A percentile compares a stretch with the other conserved stretches of the same genome.
These are phyloP conservation scores for Dryobates pubescens DNA, from an alignment of 2,797 vertebrate species.

Conservation along the genomic window DNA sequence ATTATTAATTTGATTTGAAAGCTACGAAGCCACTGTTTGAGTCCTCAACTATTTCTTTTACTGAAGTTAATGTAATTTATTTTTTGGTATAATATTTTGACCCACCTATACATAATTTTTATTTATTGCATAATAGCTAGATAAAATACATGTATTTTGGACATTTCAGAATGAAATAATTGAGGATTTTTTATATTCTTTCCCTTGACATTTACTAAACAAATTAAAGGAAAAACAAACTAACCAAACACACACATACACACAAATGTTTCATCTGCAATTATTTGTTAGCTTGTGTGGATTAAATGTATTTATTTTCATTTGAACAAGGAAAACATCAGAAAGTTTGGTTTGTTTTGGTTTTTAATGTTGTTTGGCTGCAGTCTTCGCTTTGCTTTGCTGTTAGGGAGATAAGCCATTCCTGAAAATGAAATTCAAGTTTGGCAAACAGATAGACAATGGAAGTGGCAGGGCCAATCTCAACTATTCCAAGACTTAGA, in stretches of 20 bases:
- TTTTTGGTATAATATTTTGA: neutral
- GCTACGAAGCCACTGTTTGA: neutral
- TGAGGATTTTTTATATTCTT: neutral
- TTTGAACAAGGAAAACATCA: neutral
- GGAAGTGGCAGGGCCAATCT: neutral
- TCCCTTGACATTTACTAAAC: neutral
- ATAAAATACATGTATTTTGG: neutral
- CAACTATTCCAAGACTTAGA: neutral
- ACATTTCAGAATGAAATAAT: neutral
- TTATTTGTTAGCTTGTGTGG: neutral
- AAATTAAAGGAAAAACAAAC: neutral
- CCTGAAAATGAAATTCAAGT: neutral
- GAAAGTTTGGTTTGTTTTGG: neutral
- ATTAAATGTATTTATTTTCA: neutral
- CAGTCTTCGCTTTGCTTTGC: neutral
- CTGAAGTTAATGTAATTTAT: neutral
- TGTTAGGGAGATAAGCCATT: neutral
- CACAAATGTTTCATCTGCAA: neutral
- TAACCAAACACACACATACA: no score
- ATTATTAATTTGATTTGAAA: neutral
- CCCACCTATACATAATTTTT: neutral
- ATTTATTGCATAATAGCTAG: neutral
- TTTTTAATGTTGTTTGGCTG: neutral
- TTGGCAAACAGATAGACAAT: neutral
- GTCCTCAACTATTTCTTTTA: neutral